Conservation (phyloP, 1,140 invertebrate species). For the Scaptomyza graminum region DNA sequence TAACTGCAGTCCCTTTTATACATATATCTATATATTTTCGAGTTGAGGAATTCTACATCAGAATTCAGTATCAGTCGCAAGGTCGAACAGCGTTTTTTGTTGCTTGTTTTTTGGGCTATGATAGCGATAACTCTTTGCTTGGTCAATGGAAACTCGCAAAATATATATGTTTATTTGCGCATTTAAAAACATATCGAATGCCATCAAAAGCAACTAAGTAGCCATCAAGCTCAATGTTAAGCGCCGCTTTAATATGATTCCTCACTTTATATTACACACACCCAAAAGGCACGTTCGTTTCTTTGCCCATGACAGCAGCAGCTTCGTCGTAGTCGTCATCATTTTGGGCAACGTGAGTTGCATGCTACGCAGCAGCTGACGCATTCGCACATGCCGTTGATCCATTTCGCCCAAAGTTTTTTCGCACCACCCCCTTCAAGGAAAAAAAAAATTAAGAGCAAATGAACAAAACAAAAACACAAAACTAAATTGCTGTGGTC, state of each 20-base stretch:
- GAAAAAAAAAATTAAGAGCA: constrained; percentile 30
- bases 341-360: constrained; percentile 64
- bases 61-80: constrained; percentile 80
- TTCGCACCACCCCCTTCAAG: not conserved
- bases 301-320: constrained; percentile 38
- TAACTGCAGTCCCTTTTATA: constrained; percentile 62
- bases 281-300: constrained; percentile 29
- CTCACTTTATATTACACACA: not conserved
- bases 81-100: constrained; percentile 38
- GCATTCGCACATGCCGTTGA: constrained; percentile 38
- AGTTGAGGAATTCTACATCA: constrained; percentile 61
- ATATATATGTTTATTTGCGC: constrained; percentile 60
- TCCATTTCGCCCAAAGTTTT: constrained; percentile 52
- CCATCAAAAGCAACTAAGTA: constrained; percentile 55
- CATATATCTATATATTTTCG: constrained; percentile 47
- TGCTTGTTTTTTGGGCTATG: constrained; percentile 14
- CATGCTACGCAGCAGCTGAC: constrained; percentile 47
- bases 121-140: constrained; percentile 64
- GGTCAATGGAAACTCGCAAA: constrained; percentile 54
- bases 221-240: constrained; percentile 77
- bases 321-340: constrained; percentile 57
- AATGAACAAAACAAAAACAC: constrained; percentile 2
- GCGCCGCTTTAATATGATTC: constrained; percentile 71
- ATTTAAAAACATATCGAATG: constrained; percentile 71
- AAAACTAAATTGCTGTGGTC: constrained; percentile 5